Percentiles rank a stretch among this genome's conserved stretches.
phyloP scores from a whole-genome alignment of 2,888 invertebrate species.

The Diogma glabrata region DNA sequence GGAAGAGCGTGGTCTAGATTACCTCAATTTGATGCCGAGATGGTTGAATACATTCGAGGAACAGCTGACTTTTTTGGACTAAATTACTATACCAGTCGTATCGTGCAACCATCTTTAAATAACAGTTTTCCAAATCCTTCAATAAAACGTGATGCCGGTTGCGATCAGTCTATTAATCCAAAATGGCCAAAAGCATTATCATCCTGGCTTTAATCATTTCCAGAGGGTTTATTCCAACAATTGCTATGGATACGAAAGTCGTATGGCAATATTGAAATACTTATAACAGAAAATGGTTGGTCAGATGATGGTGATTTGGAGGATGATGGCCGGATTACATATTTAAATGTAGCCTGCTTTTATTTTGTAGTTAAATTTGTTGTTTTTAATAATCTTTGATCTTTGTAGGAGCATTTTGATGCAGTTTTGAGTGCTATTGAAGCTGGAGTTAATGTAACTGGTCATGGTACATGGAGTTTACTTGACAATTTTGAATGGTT shows the following conservation, averaged over 20 bases:
- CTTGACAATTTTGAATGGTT: constrained; percentile 57
- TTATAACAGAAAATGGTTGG: constrained; percentile 6
- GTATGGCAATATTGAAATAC: neutral
- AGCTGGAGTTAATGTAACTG: constrained; percentile 37
- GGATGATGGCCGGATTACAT: constrained; percentile 24
- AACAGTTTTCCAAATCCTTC: neutral
- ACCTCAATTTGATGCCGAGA: neutral
- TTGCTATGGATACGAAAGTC: neutral
- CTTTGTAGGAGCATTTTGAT: constrained; percentile 24
- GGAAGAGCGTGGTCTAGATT: neutral
- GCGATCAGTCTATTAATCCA: neutral
- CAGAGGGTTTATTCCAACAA: neutral
- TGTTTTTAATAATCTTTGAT: no score
- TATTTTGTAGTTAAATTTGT: neutral
- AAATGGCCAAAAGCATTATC: neutral
- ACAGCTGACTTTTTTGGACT: constrained; percentile 28
- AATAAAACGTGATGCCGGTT: neutral
- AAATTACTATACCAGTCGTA: constrained; percentile 27
- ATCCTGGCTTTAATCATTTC: neutral
- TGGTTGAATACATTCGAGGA: constrained; percentile 15
- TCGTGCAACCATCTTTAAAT: constrained; percentile 9
- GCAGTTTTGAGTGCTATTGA: constrained; percentile 24
- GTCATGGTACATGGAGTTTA: constrained; percentile 49
- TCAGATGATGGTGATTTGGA: constrained; percentile 22
- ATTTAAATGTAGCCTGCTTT: constrained; percentile 10